Conservation (phyloP, 2,113 vertebrate genomes). For the Anhinga rufa region DNA sequence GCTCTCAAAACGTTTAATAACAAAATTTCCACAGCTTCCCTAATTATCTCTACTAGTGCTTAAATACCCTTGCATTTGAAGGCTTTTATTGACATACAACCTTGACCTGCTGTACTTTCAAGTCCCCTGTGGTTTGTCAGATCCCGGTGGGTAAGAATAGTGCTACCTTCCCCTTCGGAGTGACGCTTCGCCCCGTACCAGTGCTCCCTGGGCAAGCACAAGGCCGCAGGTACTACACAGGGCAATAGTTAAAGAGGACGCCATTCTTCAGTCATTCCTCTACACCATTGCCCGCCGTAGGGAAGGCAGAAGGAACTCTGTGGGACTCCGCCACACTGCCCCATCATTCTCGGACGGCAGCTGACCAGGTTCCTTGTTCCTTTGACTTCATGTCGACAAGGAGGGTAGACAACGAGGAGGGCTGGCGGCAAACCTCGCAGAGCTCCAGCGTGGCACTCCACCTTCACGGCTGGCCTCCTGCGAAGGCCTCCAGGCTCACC, state of each 20-base stretch:
- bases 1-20: neutral
- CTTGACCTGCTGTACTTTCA: neutral
- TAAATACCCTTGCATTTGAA: neutral
- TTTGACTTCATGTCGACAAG: neutral
- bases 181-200: neutral
- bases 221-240: neutral
- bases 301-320: neutral
- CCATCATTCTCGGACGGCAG: neutral
- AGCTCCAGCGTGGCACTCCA: neutral
- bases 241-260: neutral
- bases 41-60: neutral
- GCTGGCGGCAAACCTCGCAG: neutral
- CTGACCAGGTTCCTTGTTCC: neutral
- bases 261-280: neutral
- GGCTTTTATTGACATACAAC: neutral
- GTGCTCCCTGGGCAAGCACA: neutral
- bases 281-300: rapidly evolving
- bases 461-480: neutral
- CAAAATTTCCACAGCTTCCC: neutral
- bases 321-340: too few relatives aligned
- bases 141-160: neutral
- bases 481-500: neutral
- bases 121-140: neutral
- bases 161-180: neutral
- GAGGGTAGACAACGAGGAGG: too few relatives aligned